Base-by-base conservation (phyloP, 1,140 invertebrate species). In the Ostrea denselamellosa region DNA sequence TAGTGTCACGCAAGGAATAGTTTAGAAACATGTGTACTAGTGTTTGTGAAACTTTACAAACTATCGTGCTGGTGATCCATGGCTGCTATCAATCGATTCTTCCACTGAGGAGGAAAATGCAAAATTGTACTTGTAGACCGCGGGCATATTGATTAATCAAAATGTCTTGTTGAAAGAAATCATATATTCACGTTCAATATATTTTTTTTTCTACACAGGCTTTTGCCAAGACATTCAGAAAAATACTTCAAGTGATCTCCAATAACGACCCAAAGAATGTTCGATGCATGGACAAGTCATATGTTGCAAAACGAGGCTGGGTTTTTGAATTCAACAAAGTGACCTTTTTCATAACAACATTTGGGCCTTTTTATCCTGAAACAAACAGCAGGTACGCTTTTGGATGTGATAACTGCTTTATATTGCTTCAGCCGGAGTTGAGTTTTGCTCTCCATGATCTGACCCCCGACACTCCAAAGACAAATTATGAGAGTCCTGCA, bases 311-410 rank as follows among this genome's bases (percentile, higher is more conserved):
- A 65, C 85, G 85, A 52, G 91, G 91, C 25, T 94, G 93, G 94
- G 93, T 94, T 14, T 94, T 94, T 87, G 86, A 94, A 83, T 94
- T 94, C 85, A 93, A 94, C 87, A 90, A 91, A 56, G 71, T 92
- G 5, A 94, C 93, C 2, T 93, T 94, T 87, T 94, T 94, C 88
- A 90, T 94, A 44, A 94, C 94, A 53, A 93, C 93, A 28, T 94
- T 94, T 88, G 92, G 92, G 8, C 93, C 93, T 10, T 93, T 92
- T 86, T 94, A 94, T 86, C 92, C 93, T 2, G 86, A 88, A 65
- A 89, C 84, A 10, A 90, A 94, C 88, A 91, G 93, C 0, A 89
- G 93, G 82, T 93, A 91, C 88, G 22, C 89, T 10, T 93, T 92
- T 86, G 93, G 91, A 0, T 89, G 87, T 53, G 68, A 91, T 22